Conservation (phyloP, 2,888 invertebrate species). For the Isoperla grammatica region DNA sequence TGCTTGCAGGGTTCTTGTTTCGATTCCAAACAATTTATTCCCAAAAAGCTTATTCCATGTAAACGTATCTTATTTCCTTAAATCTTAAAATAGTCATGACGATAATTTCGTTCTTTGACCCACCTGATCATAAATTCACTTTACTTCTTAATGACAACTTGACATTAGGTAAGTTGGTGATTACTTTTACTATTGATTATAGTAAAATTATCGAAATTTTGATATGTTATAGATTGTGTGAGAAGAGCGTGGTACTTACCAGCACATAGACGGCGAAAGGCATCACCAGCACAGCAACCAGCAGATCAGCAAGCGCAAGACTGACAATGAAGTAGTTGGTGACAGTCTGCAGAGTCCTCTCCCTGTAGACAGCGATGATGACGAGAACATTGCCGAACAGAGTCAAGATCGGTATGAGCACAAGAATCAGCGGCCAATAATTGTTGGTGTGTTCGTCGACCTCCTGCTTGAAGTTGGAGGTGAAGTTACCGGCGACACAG, state of each 20-base stretch:
- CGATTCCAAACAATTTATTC: too few relatives aligned
- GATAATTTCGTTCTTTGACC: too few relatives aligned
- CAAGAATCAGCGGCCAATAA: slow-evolving; percentile 80
- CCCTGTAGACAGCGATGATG: slow-evolving; percentile 88
- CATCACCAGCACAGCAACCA: slow-evolving; percentile 97
- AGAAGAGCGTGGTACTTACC: slow-evolving; percentile 63
- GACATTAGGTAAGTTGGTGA: too few relatives aligned
- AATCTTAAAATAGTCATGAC: too few relatives aligned
- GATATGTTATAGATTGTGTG: too few relatives aligned
- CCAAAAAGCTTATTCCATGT: too few relatives aligned
- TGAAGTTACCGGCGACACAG: slow-evolving; percentile 7
- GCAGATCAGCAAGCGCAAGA: slow-evolving; percentile 90
- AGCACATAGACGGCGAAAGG: slow-evolving; percentile 98
- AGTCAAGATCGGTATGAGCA: slow-evolving; percentile 89
- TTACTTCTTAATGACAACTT: too few relatives aligned
- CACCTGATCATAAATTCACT: too few relatives aligned
- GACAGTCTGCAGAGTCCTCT: slow-evolving; percentile 88
- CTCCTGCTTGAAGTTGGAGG: slow-evolving; percentile 18
- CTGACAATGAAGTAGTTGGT: slow-evolving; percentile 99
- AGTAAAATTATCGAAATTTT: too few relatives aligned
- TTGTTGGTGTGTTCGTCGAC: slow-evolving; percentile 51
- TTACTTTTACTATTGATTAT: too few relatives aligned
- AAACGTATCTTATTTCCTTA: too few relatives aligned
- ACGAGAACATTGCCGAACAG: slow-evolving; percentile 96
- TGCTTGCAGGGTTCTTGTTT: too few relatives aligned